phyloP scores from a whole-genome alignment of 2,888 invertebrate species.

The Pegoplata infirma region DNA sequence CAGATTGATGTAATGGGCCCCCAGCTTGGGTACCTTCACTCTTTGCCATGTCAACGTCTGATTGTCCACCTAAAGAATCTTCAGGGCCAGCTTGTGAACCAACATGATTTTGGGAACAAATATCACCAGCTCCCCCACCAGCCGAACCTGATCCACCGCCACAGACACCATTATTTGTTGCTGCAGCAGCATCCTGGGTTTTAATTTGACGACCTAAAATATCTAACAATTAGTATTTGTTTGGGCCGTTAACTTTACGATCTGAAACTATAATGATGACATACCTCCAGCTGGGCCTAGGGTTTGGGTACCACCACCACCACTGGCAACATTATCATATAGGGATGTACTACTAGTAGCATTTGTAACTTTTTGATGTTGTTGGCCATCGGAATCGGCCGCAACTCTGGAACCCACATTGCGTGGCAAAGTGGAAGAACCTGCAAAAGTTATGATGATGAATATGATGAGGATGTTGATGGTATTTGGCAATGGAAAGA shows the following conservation, averaged over 20 bases:
- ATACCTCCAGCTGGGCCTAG: conserved; percentile 56
- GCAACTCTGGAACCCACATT: conserved; percentile 74
- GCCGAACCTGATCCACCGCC: conserved; percentile 64
- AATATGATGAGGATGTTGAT: conserved; percentile 69
- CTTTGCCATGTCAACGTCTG: conserved; percentile 81
- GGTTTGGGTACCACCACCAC: conserved; percentile 64
- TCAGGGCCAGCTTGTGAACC: conserved; percentile 80
- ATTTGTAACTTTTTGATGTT: conserved; percentile 85
- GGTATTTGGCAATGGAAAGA: conserved; percentile 46
- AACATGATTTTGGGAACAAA: conserved; percentile 85
- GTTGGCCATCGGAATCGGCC: conserved; percentile 75
- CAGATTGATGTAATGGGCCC: conserved; percentile 81
- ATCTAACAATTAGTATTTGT: conserved; percentile 67
- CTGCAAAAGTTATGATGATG: conserved; percentile 78
- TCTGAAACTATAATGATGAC: background rate
- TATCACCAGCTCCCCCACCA: conserved; percentile 77
- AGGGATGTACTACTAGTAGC: conserved; percentile 93
- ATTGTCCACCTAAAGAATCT: conserved; percentile 73
- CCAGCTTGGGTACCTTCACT: conserved; percentile 92
- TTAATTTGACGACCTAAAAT: conserved; percentile 83
- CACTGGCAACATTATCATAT: conserved; percentile 87
- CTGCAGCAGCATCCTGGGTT: conserved; percentile 84
- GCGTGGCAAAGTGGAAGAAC: conserved; percentile 91
- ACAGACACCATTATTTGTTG: conserved; percentile 80
- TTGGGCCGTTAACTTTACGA: too few species aligned